Evolutionary conservation across 2,888 invertebrate genomes (phyloP), one percentile per base, ranked within the genome.

Genomic region (Baccha elongata): DNA sequence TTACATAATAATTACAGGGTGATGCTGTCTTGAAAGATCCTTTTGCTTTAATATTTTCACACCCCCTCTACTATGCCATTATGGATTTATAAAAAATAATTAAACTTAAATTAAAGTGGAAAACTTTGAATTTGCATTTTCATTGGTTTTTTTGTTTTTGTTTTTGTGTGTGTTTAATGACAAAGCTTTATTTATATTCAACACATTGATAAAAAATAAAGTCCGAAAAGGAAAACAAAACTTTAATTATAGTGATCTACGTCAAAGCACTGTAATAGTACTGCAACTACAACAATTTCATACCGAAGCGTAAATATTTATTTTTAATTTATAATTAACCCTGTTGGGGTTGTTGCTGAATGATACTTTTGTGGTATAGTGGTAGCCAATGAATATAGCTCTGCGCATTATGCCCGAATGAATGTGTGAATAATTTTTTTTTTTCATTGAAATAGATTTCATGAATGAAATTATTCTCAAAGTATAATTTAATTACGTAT

Each of bases 261-360:
- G 13, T 37, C 37, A 19, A 21, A 11, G 40, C 21, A 13, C 29
- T 32, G 7, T 32, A n/a, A n/a, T 8, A 32, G 29, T 6, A 8
- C 29, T 32, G 8, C 8, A 8, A 8, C 29, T 6, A 8, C 29
- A 32, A 32, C 8, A 0, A 8, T 23, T 21, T 21, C 2, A 35
- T 40, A 23, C 21, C 1, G 13, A 37, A 55, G 37, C 37, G 40
- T 58, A 58, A 58, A 58, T 58, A 58, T 58, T 58, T 58, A 58
- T 58, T 58, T 58, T 58, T 58, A 37, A 58, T 58, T 58, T 58
- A 58, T 26, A 40, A 58, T 15, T 40, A 26, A 58, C 58, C 40
- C 15, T 23, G 40, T 23, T 40, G 37, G 23, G 13, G 5, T 2
- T 15, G 35, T 3, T 4, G 15, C n/a, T 6, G 0, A 15, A 6